Evolutionary conservation across 2,113 vertebrate species (phyloP), one percentile per base, ranked within the genome.

Genomic region (Vidua macroura): DNA sequence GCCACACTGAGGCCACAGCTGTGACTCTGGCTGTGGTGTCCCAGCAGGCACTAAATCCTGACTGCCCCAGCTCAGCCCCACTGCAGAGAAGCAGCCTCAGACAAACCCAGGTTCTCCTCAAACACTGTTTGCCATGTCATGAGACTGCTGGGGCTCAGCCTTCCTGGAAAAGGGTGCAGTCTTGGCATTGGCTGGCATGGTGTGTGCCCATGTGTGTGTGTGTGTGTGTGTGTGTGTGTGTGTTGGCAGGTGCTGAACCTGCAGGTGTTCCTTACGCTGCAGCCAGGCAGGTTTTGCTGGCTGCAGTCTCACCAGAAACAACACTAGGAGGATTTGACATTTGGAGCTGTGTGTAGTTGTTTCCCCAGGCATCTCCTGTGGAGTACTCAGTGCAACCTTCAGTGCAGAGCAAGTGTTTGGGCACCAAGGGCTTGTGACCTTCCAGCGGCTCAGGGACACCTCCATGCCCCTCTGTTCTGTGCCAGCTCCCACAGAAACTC

Each of bases 321-420:
- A 7, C 4, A 5, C 48, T 13, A 4, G 3, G 19, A 59, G 25
- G 31, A 28, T 59, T 18, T 30, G 49, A 28, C 13, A 3, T 33
- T 51, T 56, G 27, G n/a, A 74, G 46, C 10, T 69, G 55, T 27
- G 48, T 44, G 37, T 46, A 58, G 66, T 23, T 5, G 4, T 46
- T 55, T 63, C 30, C 35, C 16, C 14, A 33, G 28, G 31, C 22
- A 64, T 8, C 15, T 62, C 37, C 70, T 2, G 0, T 5, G 66
- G 41, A 39, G 23, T 8, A 4, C 51, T 52, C 0, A 0, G 5
- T 1, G 2, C 0, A 3, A 41, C 48, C 52, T 55, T 53, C 17
- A 39, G 31, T 2, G 3, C 55, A 39, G 44, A 41, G 17, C 33
- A 51, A 30, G 35, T n/a, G 24, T 49, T 43, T 28, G 18, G 44